Percentiles rank a stretch among this genome's conserved stretches.
These are phyloP conservation scores for Salvelinus fontinalis DNA, from an alignment of 2,113 vertebrate species.

Conservation along the genomic window DNA sequence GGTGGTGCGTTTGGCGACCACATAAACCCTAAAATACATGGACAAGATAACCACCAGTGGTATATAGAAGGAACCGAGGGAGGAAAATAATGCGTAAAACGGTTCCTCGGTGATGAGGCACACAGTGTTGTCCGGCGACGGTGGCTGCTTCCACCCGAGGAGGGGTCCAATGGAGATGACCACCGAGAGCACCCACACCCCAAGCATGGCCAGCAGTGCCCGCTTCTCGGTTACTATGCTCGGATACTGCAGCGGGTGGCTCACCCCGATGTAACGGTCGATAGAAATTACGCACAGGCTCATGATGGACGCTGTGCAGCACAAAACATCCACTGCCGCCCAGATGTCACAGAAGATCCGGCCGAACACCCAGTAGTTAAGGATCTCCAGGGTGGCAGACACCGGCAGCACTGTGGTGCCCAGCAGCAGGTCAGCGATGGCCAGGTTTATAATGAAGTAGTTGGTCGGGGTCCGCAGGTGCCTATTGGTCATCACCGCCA, in stretches of 20 bases:
- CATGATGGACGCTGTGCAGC: constrained; percentile 95
- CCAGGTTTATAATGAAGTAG: constrained; percentile 96
- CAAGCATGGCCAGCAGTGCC: constrained; percentile 87
- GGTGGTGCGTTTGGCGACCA: constrained; percentile 94
- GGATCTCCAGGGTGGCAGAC: constrained; percentile 89
- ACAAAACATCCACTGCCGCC: constrained; percentile 95
- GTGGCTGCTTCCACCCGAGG: constrained; percentile 94
- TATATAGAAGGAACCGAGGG: constrained; percentile 96
- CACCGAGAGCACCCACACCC: constrained; percentile 88
- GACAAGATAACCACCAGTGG: constrained; percentile 89
- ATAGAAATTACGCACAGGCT: constrained; percentile 97
- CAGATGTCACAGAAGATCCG: constrained; percentile 95
- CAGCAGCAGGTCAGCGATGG: constrained; percentile 93
- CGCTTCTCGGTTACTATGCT: constrained; percentile 89
- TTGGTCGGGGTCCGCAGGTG: constrained; percentile 95
- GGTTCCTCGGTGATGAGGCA: constrained; percentile 93
- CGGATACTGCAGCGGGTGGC: constrained; percentile 91
- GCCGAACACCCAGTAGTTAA: constrained; percentile 91
- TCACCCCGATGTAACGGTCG: constrained; percentile 94
- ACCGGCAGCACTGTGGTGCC: constrained; percentile 93
- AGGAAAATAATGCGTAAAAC: constrained; percentile 96
- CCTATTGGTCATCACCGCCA: constrained; percentile 94
- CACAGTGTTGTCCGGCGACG: constrained; percentile 83
- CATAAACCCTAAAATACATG: constrained; percentile 95
- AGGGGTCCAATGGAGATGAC: constrained; percentile 97